Percentiles rank a stretch among this genome's conserved stretches.
phyloP scores from a whole-genome alignment of 2,888 invertebrate genomes.

The Hybos culiciformis region DNA sequence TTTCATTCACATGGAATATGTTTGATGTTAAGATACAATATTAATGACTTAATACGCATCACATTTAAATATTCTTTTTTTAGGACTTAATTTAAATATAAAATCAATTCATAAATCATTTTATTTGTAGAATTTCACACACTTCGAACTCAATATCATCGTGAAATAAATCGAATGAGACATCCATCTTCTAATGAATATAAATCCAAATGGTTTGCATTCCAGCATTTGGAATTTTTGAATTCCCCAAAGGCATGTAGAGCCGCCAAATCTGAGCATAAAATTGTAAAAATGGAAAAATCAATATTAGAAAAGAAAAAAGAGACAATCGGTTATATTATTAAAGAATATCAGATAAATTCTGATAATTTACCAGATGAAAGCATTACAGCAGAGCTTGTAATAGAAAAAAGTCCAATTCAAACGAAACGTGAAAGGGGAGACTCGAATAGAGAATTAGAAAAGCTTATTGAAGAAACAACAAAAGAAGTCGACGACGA shows the following conservation, averaged over 20 bases:
- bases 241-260: constrained; percentile 40
- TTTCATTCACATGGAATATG: too few species aligned
- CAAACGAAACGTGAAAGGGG: constrained; percentile 17
- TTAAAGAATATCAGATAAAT: constrained; percentile 9
- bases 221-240: constrained; percentile 44
- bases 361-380: constrained; percentile 9
- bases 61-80: too few species aligned
- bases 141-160: constrained; percentile 45
- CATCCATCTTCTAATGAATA: constrained; percentile 39
- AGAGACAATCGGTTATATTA: neutral
- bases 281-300: constrained; percentile 18
- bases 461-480: constrained; percentile 32
- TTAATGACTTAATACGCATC: too few species aligned
- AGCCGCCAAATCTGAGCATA: constrained; percentile 26
- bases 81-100: too few species aligned
- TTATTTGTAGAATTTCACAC: constrained; percentile 50
- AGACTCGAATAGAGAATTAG: constrained; percentile 27
- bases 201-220: constrained; percentile 42
- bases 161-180: constrained; percentile 43
- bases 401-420: constrained; percentile 16
- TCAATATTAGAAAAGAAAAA: constrained; percentile 14
- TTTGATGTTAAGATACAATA: too few species aligned
- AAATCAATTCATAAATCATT: too few species aligned
- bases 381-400: constrained; percentile 23
- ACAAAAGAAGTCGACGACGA: constrained; percentile 33